Conservation (phyloP, 2,888 invertebrate genomes). For the Drosophila neotestacea region DNA sequence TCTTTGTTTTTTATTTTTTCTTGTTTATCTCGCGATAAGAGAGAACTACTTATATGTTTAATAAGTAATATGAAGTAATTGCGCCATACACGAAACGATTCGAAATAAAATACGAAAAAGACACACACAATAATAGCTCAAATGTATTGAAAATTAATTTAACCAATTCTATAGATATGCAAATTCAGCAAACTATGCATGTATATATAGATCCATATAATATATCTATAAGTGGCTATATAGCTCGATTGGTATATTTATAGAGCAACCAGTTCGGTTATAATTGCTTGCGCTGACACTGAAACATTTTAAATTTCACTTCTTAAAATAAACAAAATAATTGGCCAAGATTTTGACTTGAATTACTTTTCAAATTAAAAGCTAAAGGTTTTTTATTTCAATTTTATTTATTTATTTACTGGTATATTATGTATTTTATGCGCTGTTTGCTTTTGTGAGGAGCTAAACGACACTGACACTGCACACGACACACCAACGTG, state of each 20-base stretch:
- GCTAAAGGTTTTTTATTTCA: conserved; percentile 4
- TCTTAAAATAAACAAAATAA: conserved; percentile 38
- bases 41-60: conserved; percentile 33
- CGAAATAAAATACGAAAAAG: conserved; percentile 8
- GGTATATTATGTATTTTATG: conserved; percentile 48
- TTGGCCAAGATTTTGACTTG: conserved; percentile 26
- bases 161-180: conserved; percentile 26
- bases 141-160: conserved; percentile 14
- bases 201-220: background rate
- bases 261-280: conserved; percentile 28
- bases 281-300: conserved; percentile 50
- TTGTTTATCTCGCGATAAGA: conserved; percentile 38
- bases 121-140: conserved; percentile 14
- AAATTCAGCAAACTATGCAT: conserved; percentile 18
- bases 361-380: conserved; percentile 44
- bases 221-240: conserved; percentile 17
- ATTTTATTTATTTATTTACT: conserved; percentile 31
- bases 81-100: conserved; percentile 36
- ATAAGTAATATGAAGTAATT: conserved; percentile 35
- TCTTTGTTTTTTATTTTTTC: conserved; percentile 9
- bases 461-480: conserved; percentile 59
- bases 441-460: conserved; percentile 52
- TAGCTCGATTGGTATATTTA: conserved; percentile 31
- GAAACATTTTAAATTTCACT: conserved; percentile 48
- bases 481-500: conserved; percentile 64